These are phyloP conservation scores for Pissodes strobi DNA, from an alignment of 1,140 invertebrate genomes.

Conservation along the genomic window DNA sequence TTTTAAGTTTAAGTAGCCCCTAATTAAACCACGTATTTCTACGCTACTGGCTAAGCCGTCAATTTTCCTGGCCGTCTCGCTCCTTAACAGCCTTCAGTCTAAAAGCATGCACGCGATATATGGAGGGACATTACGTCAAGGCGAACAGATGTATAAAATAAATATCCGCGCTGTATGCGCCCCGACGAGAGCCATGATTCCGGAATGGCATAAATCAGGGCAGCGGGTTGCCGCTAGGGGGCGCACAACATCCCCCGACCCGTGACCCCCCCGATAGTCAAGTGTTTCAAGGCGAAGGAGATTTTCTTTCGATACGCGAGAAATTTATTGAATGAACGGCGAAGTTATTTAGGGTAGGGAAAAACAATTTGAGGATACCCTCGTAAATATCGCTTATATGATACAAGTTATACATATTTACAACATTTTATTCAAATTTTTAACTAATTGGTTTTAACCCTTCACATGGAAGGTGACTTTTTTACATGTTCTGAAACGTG, in stretches of 20 bases:
- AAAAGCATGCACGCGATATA: conserved; percentile 60
- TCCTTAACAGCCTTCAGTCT: conserved; percentile 58
- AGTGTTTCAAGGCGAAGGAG: conserved; percentile 29
- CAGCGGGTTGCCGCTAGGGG: conserved; percentile 42
- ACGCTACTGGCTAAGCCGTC: conserved; percentile 37
- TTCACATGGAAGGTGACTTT: no score
- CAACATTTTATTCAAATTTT: no score
- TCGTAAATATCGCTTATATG: no score
- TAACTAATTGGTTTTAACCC: no score
- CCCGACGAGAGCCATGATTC: conserved; percentile 57
- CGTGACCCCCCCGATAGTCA: conserved; percentile 14
- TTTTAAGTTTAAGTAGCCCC: no score
- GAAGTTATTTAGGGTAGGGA: no score
- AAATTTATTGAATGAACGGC: conserved; percentile 27
- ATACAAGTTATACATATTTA: no score
- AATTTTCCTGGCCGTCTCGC: conserved; percentile 45
- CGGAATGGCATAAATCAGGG: conserved; percentile 59
- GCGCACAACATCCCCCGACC: conserved; percentile 21
- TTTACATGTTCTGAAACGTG: no score
- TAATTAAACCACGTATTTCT: not conserved
- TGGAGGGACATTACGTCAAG: conserved; percentile 59
- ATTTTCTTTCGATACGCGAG: conserved; percentile 33
- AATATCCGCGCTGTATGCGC: conserved; percentile 57
- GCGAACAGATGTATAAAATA: conserved; percentile 61
- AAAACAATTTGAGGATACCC: no score